phyloP scores from a whole-genome alignment of 2,113 vertebrate species.

The Dasyornis broadbenti region DNA sequence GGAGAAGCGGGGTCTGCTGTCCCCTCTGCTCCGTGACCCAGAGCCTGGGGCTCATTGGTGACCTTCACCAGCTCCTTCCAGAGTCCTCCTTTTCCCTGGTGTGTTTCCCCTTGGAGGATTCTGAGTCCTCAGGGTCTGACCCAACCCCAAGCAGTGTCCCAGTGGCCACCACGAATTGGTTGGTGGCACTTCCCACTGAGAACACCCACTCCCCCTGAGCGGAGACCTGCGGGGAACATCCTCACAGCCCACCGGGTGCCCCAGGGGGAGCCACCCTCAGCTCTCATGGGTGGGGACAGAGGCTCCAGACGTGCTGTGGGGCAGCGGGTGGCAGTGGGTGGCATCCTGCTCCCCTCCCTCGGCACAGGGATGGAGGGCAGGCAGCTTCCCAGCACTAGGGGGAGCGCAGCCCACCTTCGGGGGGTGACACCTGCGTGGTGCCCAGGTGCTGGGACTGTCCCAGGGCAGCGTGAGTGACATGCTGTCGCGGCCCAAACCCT shows the following conservation, averaged over 20 bases:
- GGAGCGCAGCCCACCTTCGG: rapidly evolving
- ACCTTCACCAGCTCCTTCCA: not conserved
- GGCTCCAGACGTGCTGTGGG: not conserved
- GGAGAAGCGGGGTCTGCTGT: not conserved
- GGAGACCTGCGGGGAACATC: not conserved
- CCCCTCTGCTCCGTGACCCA: rapidly evolving
- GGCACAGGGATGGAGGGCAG: rapidly evolving
- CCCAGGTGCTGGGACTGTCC: slow-evolving; percentile 91
- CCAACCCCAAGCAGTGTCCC: not conserved
- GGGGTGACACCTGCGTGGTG: rapidly evolving
- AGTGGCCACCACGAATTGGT: not conserved
- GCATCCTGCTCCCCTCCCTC: not conserved
- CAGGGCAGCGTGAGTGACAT: slow-evolving; percentile 99
- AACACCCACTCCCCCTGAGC: not conserved
- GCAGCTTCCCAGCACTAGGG: rapidly evolving
- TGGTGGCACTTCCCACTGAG: not conserved
- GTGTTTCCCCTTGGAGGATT: not conserved
- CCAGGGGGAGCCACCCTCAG: not conserved
- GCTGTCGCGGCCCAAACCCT: slow-evolving; percentile 95
- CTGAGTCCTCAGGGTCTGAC: not conserved
- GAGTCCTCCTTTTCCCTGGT: not conserved
- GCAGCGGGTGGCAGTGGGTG: not conserved
- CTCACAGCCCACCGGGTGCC: not conserved
- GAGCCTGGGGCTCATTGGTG: not conserved
- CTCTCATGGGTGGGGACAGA: not conserved